Percentiles rank a stretch among this genome's conserved stretches.
Evolutionary conservation across 2,888 invertebrate species (phyloP).

Genomic region (Orchesella flavescens): DNA sequence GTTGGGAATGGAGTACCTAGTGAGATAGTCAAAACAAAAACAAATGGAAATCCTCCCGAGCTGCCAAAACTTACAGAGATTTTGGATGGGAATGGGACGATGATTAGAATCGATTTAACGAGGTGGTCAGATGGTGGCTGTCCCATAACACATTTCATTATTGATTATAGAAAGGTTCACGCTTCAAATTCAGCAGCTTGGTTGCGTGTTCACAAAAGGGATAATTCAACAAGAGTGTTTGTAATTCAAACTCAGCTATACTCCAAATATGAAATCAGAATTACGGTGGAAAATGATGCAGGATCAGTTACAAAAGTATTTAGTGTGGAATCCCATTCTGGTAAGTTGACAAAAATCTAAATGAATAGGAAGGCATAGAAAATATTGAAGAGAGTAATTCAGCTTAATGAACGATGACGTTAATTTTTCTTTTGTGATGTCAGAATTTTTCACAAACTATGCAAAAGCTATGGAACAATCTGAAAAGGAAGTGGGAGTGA

Average conservation of each 20-base stretch:
- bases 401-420: neutral
- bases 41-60: constrained; percentile 79
- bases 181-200: constrained; percentile 34
- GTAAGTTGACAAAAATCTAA: no score
- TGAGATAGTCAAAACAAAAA: constrained; percentile 81
- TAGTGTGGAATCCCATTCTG: constrained; percentile 64
- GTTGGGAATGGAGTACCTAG: constrained; percentile 85
- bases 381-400: no score
- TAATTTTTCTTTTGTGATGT: neutral
- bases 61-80: constrained; percentile 84
- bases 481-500: constrained; percentile 32
- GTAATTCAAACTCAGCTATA: constrained; percentile 81
- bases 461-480: constrained; percentile 60
- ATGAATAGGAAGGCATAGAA: no score
- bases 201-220: constrained; percentile 75
- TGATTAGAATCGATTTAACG: constrained; percentile 84
- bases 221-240: constrained; percentile 75
- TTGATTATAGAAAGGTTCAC: constrained; percentile 78
- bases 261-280: constrained; percentile 82
- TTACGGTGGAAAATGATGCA: constrained; percentile 83
- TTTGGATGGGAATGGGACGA: constrained; percentile 85
- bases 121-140: constrained; percentile 92
- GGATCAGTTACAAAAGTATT: constrained; percentile 79
- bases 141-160: constrained; percentile 85
- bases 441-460: constrained; percentile 69